Base-by-base conservation (phyloP, 1,140 invertebrate species). In the Leptinotarsa defecta region DNA sequence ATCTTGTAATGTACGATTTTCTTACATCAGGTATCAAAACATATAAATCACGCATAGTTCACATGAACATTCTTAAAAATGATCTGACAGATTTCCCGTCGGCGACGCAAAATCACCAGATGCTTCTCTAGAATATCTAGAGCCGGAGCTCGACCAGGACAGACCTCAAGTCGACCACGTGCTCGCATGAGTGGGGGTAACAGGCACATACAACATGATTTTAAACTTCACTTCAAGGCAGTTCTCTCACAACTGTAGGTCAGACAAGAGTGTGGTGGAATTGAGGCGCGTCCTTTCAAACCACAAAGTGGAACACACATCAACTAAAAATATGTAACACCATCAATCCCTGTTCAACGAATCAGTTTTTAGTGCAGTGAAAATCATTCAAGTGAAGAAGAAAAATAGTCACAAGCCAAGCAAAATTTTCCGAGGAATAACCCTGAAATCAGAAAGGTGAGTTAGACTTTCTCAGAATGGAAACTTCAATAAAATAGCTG, bases 141-240 rank as follows among this genome's bases (percentile, higher is more conserved):
- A n/a, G 52, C n/a, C 52, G 52, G 15, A 17, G 52, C 52, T 57
- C 52, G 52, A 57, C n/a, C 15, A 57, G 52, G 52, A 57, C n/a
- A 57, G 17, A 57, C 52, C 52, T 57, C 52, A 57, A 57, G n/a
- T 57, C 52, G 52, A 57, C 52, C 52, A 57, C 52, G 52, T 57
- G 52, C 52, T 57, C 52, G 52, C 52, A 15, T 15, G 1, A 6
- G 52, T 57, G 52, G 52, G 52, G 52, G 52, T 17, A 57, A 19
- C 52, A 15, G 52, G 52, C 52, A 57, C 52, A 57, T 57, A 57
- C 52, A 43, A 43, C 52, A 57, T 19, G 52, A 19, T 57, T 57
- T 57, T 57, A 19, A 57, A 57, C n/a, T 57, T 19, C 52, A 57
- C n/a, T 57, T 57, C 13, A 57, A 57, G 52, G 15, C 52, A 57